Percentiles rank a stretch among this genome's conserved stretches.
Evolutionary conservation across 30 jellyfish, hydroid and myxozoan species (phyloP).

Genomic region (Turritopsis rubra): DNA sequence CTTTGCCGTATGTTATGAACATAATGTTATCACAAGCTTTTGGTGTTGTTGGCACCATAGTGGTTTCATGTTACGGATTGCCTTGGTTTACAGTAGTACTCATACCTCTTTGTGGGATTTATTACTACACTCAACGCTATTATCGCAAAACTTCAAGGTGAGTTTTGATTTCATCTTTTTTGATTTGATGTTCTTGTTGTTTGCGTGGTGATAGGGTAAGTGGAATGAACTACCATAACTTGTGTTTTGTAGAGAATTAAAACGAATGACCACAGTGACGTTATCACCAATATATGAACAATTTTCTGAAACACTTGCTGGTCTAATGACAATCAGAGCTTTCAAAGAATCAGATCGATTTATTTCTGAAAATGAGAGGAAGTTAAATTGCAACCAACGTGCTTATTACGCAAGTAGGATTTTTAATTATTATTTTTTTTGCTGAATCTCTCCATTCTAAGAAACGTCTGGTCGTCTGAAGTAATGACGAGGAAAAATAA

Average conservation of each 20-base stretch:
- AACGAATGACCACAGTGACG: conserved; percentile 70
- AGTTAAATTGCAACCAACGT: conserved; percentile 71
- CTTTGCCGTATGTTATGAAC: conserved; percentile 86
- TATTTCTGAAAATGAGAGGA: conserved; percentile 63
- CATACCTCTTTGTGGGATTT: conserved; percentile 71
- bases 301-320: conserved; percentile 90
- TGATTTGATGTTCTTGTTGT: background rate
- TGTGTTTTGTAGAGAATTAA: conserved; percentile 63
- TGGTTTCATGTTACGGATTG: conserved; percentile 87
- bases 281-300: conserved; percentile 96
- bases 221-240: no score
- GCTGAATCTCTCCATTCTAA: no score
- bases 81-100: conserved; percentile 96
- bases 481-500: no score
- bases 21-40: conserved; percentile 77
- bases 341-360: conserved; percentile 67
- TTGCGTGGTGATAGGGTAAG: no score
- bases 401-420: conserved; percentile 72
- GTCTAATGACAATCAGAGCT: conserved; percentile 81
- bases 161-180: conserved; percentile 9
- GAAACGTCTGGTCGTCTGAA: no score
- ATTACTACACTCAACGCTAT: conserved; percentile 65
- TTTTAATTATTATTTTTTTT: background rate
- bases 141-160: conserved; percentile 96
- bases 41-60: conserved; percentile 87